phyloP scores from a whole-genome alignment of 2,888 invertebrate genomes.

The Aricia artaxerxes region DNA sequence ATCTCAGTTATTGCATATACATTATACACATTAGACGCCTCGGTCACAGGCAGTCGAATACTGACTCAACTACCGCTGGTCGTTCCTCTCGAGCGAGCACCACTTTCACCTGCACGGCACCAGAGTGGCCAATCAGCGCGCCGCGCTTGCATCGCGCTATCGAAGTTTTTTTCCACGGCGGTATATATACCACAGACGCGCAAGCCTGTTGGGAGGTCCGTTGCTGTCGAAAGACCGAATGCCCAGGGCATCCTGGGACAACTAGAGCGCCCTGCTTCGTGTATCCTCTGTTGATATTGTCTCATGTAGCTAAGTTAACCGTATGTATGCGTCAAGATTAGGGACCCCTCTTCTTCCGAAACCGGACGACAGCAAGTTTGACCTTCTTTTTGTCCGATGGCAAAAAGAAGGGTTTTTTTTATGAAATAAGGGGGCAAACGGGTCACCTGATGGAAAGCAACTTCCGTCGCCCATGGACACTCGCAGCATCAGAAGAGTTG shows the following conservation, averaged over 20 bases:
- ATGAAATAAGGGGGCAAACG: too few species aligned
- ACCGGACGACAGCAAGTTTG: constrained; percentile 75
- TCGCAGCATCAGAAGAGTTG: too few species aligned
- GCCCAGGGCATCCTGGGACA: constrained; percentile 73
- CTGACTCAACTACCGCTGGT: neutral
- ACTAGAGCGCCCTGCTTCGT: constrained; percentile 78
- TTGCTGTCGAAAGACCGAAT: constrained; percentile 75
- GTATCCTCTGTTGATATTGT: constrained; percentile 78
- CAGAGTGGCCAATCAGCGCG: constrained; percentile 54
- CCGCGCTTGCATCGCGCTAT: constrained; percentile 60
- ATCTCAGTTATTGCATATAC: neutral
- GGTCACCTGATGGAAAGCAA: too few species aligned
- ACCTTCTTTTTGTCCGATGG: constrained; percentile 68
- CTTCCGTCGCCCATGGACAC: too few species aligned
- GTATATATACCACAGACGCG: constrained; percentile 48
- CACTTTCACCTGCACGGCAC: neutral
- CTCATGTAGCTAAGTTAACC: constrained; percentile 74
- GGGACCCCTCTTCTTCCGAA: constrained; percentile 76
- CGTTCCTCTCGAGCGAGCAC: neutral
- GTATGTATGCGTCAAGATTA: constrained; percentile 81
- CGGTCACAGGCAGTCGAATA: neutral
- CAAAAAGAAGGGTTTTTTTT: too few species aligned
- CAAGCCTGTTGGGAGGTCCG: constrained; percentile 65
- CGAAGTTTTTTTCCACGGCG: constrained; percentile 49
- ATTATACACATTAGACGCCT: neutral